Base-by-base conservation (phyloP, 2,888 invertebrate species). In the Mesochorus sp. region DNA sequence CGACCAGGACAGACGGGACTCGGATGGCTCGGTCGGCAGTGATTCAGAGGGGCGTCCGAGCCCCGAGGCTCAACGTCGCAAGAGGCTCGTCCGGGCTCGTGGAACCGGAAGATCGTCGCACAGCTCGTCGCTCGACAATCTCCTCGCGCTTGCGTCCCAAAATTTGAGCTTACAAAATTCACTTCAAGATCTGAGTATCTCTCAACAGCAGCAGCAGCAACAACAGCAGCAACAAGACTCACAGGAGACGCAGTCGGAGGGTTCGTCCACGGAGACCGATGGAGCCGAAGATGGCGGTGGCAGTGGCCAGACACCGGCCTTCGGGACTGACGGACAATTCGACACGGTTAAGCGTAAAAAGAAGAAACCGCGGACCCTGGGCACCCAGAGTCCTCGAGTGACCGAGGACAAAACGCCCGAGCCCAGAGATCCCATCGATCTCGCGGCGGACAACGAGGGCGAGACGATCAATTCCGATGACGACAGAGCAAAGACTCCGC, bases 21-120 rank as follows among this genome's bases (percentile, higher is more conserved):
- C 96, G 0, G 96, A 96, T 85, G 97, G 96, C 1, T 97, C 97
- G 86, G 97, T 97, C 0, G 97, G 97, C 3, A 97, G 97, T 91
- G 97, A 97, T 86, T 97, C 97, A 87, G 97, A 97, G 88, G 97
- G 97, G 0, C 94, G 95, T 82, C 97, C 96, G 2, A 97, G 97
- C 90, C 97, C 97, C 0, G 97, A 97, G 87, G 90, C 90, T 0
- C 97, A 97, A 88, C 92, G 97, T 5, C 93, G 96, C 75, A 97
- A 97, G 88, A 93, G 95, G 37, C 91, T 96, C 73, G 96, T 97
- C 0, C 93, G 97, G 10, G 96, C 97, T 3, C 93, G 97, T 47
- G 97, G 96, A 3, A 96, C 96, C 0, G 96, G 96, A 0, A 92
- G 97, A 57, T 96, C 96, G 8, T 96, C 96, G 10, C 96, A 96